These are phyloP conservation scores for Cenopis cana DNA, from an alignment of 2,888 invertebrate genomes.

Conservation along the genomic window DNA sequence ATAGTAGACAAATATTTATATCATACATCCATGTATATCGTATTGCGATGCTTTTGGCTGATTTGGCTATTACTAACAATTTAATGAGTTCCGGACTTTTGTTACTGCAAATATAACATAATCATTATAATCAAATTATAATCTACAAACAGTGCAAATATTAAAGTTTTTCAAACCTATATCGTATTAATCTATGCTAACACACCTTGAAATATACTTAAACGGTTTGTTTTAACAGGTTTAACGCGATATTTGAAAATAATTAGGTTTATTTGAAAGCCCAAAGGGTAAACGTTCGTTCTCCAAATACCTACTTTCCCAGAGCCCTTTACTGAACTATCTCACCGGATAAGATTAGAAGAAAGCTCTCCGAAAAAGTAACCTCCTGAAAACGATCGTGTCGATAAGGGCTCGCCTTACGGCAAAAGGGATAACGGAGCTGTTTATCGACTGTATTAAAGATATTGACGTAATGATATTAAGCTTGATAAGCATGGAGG, in stretches of 20 bases:
- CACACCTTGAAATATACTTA: no score
- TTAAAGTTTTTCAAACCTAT: no score
- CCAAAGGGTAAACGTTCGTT: not conserved
- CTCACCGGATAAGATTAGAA: conserved; percentile 28
- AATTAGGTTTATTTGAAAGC: not conserved
- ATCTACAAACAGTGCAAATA: no score
- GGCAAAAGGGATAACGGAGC: conserved; percentile 9
- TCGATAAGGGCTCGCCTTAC: conserved; percentile 24
- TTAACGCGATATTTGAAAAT: no score
- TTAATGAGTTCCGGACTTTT: no score
- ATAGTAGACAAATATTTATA: no score
- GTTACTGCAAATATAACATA: not conserved
- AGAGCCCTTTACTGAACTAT: conserved; percentile 3
- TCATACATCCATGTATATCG: no score
- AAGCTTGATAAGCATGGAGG: conserved; percentile 9
- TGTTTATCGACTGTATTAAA: conserved; percentile 9
- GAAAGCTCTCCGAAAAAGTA: conserved; percentile 21
- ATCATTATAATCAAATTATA: no score
- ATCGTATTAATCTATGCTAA: no score
- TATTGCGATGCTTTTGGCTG: no score
- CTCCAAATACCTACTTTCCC: not conserved
- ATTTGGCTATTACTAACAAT: no score
- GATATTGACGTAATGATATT: conserved; percentile 16
- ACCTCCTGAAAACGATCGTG: conserved; percentile 2
- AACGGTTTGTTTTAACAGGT: no score